phyloP scores from a whole-genome alignment of 2,888 invertebrate species.

The Eucera pruinosa region DNA sequence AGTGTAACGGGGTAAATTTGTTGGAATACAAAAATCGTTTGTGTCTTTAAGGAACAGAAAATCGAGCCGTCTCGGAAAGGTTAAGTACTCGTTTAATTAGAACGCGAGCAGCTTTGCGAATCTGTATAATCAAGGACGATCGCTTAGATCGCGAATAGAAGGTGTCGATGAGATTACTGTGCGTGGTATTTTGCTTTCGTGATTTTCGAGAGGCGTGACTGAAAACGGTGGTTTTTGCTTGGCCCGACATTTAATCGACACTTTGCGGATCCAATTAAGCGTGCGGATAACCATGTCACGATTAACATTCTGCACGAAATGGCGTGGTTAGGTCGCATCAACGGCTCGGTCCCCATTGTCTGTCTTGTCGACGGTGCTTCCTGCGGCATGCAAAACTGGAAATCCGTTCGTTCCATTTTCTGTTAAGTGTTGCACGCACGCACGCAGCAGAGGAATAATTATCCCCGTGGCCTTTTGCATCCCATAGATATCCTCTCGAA shows the following conservation, averaged over 20 bases:
- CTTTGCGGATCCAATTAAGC: constrained; percentile 46
- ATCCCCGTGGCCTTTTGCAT: constrained; percentile 40
- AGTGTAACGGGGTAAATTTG: too few relatives aligned
- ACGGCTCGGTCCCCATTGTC: constrained; percentile 42
- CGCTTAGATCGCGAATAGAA: neutral
- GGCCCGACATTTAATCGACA: constrained; percentile 42
- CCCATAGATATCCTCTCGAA: constrained; percentile 38
- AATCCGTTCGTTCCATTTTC: constrained; percentile 55
- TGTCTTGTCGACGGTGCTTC: constrained; percentile 37
- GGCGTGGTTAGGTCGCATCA: constrained; percentile 57
- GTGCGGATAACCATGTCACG: constrained; percentile 41
- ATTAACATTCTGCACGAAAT: constrained; percentile 52
- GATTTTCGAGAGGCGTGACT: constrained; percentile 31
- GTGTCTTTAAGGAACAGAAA: too few relatives aligned
- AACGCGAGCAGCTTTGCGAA: too few relatives aligned
- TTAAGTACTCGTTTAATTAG: too few relatives aligned
- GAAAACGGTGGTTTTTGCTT: constrained; percentile 16
- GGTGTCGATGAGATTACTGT: neutral
- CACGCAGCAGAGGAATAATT: constrained; percentile 49
- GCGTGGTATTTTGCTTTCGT: neutral
- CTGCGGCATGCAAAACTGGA: constrained; percentile 44
- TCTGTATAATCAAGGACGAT: too few relatives aligned
- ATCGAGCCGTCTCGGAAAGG: too few relatives aligned
- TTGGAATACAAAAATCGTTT: too few relatives aligned
- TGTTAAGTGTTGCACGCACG: constrained; percentile 50